Base-by-base conservation (phyloP, 1,140 invertebrate genomes). In the Diorhabda carinulata region DNA sequence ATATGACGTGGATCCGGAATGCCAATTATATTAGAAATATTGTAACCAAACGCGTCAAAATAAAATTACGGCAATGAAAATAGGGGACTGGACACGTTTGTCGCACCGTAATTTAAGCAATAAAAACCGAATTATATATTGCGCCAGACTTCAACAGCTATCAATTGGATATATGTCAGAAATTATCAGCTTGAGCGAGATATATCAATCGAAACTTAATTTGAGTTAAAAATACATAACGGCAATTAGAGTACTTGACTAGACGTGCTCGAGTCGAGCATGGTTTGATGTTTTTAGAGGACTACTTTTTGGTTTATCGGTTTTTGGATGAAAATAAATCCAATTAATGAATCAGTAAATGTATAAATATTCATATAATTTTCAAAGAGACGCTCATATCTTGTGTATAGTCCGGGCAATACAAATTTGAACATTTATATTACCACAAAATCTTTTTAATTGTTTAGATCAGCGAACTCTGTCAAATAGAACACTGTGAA, bases 171-270 rank as follows among this genome's bases (percentile, higher is more conserved):
- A 52, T 52, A n/a, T 52, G 47, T 52, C 47, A 52, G 47, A 52
- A 52, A 4, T 52, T 52, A 52, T 52, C 47, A 52, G 47, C 47
- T 52, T 4, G n/a, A 52, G n/a, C 47, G 6, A 52, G 47, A n/a
- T 6, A 52, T 52, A 52, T 52, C 47, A 52, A 52, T 52, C 47
- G n/a, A 52, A 52, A 52, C 6, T n/a, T 52, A 52, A 52, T 8
- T 52, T n/a, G 47, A 52, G 47, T 52, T 52, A 52, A 52, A 52
- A 52, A 52, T 52, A 52, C 47, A 52, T 52, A 52, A 52, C 47
- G 47, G 47, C 47, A n/a, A 52, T 52, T 52, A 52, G n/a, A 52
- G 47, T n/a, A 52, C 47, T 25, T 25, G 25, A 25, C 25, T 25
- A 25, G 25, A 25, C 25, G 25, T 25, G 25, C 25, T 25, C 25